phyloP scores from a whole-genome alignment of 2,113 vertebrate species.

The Jaculus jaculus region DNA sequence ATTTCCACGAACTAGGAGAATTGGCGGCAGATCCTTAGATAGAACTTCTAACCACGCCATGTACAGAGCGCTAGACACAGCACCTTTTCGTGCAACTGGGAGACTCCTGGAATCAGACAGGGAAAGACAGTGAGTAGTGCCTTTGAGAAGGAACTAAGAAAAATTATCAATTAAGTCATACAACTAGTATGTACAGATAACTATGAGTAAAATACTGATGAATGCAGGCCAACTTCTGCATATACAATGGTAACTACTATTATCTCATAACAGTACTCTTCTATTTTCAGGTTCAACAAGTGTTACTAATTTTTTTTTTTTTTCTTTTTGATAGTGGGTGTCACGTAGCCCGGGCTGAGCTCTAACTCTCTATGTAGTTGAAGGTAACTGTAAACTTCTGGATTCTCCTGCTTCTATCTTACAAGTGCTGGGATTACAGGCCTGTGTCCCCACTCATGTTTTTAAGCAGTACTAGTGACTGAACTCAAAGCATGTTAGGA shows the following conservation, averaged over 20 bases:
- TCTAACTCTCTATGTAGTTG: too few species aligned
- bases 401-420: too few species aligned
- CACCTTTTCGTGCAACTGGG: constrained; percentile 95
- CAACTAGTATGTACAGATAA: background rate
- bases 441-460: too few species aligned
- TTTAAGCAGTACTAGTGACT: too few species aligned
- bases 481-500: too few species aligned
- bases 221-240: background rate
- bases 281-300: background rate
- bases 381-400: too few species aligned
- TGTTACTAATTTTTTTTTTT: too few species aligned
- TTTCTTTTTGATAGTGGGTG: background rate
- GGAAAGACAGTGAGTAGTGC: background rate
- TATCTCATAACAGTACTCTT: background rate
- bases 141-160: background rate
- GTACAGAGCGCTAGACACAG: constrained; percentile 95
- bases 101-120: constrained; percentile 90
- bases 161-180: background rate
- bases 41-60: constrained; percentile 98
- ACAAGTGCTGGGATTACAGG: too few species aligned
- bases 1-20: constrained; percentile 97
- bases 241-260: background rate
- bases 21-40: constrained; percentile 95
- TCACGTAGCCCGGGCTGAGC: too few species aligned
- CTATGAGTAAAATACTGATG: background rate